Evolutionary conservation across 2,888 invertebrate species (phyloP).

Genomic region (Oscheius myriophilus): DNA sequence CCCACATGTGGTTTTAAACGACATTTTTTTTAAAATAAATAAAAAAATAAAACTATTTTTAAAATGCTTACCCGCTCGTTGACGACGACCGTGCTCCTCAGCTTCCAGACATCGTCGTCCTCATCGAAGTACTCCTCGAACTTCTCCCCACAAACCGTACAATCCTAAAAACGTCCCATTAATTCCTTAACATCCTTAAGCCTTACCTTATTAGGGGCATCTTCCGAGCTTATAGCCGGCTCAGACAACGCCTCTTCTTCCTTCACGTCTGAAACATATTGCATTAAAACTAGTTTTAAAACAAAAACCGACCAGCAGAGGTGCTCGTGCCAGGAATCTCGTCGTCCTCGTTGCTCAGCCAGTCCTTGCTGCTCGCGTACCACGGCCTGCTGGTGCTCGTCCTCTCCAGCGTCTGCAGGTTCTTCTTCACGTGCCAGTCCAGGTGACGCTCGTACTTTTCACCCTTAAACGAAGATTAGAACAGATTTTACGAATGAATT

Average conservation of each 20-base stretch:
- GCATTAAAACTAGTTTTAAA: neutral
- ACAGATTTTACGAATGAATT: neutral
- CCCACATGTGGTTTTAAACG: no score
- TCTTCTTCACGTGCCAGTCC: slow-evolving; percentile 98
- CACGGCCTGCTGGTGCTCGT: slow-evolving; percentile 25
- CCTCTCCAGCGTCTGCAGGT: slow-evolving; percentile 71
- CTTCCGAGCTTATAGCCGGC: slow-evolving; percentile 13
- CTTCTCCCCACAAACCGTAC: slow-evolving; percentile 89
- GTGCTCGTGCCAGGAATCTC: slow-evolving; percentile 13
- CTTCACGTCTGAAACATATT: neutral
- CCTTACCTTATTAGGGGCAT: slow-evolving; percentile 13
- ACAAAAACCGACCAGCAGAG: neutral
- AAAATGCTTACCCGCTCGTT: slow-evolving; percentile 45
- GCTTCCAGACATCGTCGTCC: slow-evolving; percentile 96
- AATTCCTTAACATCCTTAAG: neutral
- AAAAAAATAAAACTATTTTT: neutral
- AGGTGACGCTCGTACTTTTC: slow-evolving; percentile 77
- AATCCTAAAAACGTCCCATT: slow-evolving; percentile 74
- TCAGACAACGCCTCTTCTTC: neutral
- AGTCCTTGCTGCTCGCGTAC: slow-evolving; percentile 24
- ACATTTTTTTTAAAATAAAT: neutral
- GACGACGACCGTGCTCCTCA: slow-evolving; percentile 71
- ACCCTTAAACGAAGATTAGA: slow-evolving; percentile 21
- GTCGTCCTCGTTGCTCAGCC: slow-evolving; percentile 27
- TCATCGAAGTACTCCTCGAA: slow-evolving; percentile 96